These are phyloP conservation scores for Eupithecia dodoneata DNA, from an alignment of 2,888 invertebrate genomes.

Conservation along the genomic window DNA sequence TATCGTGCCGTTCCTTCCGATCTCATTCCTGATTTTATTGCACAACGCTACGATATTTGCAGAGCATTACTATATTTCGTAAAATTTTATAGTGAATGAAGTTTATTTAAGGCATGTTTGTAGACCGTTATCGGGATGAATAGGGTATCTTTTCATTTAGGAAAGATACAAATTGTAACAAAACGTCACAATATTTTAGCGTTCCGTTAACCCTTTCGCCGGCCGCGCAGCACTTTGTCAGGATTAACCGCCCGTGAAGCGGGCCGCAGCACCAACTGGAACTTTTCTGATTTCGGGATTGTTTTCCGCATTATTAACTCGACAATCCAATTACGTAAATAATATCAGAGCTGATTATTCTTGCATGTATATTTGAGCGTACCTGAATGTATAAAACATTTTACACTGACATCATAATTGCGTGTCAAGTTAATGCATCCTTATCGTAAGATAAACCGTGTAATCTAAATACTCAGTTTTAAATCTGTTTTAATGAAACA, in stretches of 20 bases:
- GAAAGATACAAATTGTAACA: conserved; percentile 45
- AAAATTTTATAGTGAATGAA: conserved; percentile 44
- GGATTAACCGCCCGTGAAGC: conserved; percentile 80
- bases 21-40: conserved; percentile 68
- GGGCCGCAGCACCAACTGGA: conserved; percentile 59
- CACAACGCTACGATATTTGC: conserved; percentile 67
- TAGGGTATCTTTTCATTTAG: conserved; percentile 38
- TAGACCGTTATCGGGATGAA: conserved; percentile 39
- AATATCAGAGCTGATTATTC: conserved; percentile 59
- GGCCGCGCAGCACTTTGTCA: conserved; percentile 74
- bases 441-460: conserved; percentile 35
- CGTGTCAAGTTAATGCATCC: conserved; percentile 24
- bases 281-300: conserved; percentile 79
- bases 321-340: conserved; percentile 80
- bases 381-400: conserved; percentile 32
- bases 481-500: conserved; percentile 63
- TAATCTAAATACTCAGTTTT: conserved; percentile 28
- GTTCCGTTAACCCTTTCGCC: conserved; percentile 77
- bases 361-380: conserved; percentile 30
- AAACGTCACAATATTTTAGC: conserved; percentile 78
- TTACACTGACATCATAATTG: conserved; percentile 34
- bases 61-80: conserved; percentile 62
- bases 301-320: conserved; percentile 83
- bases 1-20: conserved; percentile 72
- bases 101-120: conserved; percentile 42